A percentile compares a stretch with the other conserved stretches of the same genome.
Evolutionary conservation across 2,888 invertebrate genomes (phyloP).

Genomic region (Platerodrilus igneus): DNA sequence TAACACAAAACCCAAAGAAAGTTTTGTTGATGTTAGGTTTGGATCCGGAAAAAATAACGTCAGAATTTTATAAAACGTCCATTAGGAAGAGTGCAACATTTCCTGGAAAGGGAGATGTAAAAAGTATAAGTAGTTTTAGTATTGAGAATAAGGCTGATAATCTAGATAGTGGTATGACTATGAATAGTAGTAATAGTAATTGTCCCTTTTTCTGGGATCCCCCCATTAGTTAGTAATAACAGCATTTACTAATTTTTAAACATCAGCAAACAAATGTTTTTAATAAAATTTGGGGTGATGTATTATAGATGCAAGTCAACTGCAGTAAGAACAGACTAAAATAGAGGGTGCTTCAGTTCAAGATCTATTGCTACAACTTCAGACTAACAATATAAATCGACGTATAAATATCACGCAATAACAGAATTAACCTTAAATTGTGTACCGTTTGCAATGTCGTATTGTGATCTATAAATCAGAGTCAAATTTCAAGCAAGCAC

Average conservation of each 20-base stretch:
- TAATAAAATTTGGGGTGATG: no score
- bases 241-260: conserved; percentile 5
- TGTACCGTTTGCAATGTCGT: no score
- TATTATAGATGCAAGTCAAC: no score
- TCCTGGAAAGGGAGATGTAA: conserved; percentile 32
- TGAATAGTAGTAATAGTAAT: conserved; percentile 26
- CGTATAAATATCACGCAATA: no score
- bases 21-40: conserved; percentile 70
- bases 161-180: conserved; percentile 11
- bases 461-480: no score
- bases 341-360: no score
- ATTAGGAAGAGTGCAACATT: conserved; percentile 38
- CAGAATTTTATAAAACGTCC: conserved; percentile 32
- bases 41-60: conserved; percentile 52
- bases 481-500: no score
- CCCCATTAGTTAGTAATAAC: no score
- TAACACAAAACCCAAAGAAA: conserved; percentile 67
- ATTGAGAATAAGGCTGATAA: conserved; percentile 21
- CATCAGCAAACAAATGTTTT: no score
- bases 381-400: conserved; percentile 5
- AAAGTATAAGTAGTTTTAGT: conserved; percentile 14
- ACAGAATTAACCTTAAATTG: no score
- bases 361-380: conserved; percentile 21
- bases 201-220: conserved; percentile 39
- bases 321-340: no score